These are phyloP conservation scores for Dermochelys coriacea DNA, from an alignment of 2,797 vertebrate genomes.

Conservation along the genomic window DNA sequence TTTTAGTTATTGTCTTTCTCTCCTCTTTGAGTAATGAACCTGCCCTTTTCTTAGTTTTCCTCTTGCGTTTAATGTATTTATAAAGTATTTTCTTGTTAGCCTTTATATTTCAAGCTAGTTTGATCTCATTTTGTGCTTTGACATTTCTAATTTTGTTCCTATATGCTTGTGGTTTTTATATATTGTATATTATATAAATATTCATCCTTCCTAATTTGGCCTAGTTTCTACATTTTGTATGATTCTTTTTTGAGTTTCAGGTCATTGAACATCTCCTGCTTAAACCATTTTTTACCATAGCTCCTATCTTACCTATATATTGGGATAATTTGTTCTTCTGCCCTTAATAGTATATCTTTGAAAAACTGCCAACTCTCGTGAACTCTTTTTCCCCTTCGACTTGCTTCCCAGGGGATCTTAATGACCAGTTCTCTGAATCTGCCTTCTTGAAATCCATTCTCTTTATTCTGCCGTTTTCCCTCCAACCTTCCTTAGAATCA, in stretches of 20 bases:
- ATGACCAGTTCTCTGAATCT: background rate
- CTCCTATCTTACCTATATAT: background rate
- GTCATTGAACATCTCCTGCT: background rate
- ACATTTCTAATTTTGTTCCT: too few relatives aligned
- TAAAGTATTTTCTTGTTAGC: too few relatives aligned
- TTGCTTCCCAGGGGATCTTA: background rate
- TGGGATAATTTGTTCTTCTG: background rate
- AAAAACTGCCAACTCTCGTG: background rate
- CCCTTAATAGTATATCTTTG: background rate
- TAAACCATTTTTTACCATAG: background rate
- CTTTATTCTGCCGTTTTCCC: background rate
- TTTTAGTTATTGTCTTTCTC: background rate
- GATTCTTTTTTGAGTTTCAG: background rate
- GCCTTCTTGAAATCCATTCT: background rate
- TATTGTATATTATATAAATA: too few relatives aligned
- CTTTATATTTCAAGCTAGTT: too few relatives aligned
- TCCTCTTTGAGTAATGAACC: background rate
- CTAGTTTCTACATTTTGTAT: background rate
- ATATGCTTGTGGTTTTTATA: too few relatives aligned
- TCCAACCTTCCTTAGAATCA: background rate
- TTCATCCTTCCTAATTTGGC: background rate
- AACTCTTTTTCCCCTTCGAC: background rate
- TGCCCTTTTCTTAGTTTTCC: background rate
- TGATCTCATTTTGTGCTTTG: too few relatives aligned
- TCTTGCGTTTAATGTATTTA: background rate